Evolutionary conservation across 2,113 vertebrate genomes (phyloP), one percentile per base, ranked within the genome.

Genomic region (Pseudorectes ferrugineus): DNA sequence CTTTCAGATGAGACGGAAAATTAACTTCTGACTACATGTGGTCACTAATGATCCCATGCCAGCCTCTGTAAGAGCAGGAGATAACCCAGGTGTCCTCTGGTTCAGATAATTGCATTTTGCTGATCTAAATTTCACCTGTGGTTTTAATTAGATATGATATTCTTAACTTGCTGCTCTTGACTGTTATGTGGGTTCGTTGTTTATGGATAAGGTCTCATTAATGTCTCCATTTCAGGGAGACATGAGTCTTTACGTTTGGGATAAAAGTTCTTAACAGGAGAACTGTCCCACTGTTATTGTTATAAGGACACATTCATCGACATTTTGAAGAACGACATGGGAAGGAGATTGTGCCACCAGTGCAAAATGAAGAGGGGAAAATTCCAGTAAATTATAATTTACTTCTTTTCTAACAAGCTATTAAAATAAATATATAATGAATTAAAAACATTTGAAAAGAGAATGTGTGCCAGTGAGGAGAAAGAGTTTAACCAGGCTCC

Each of bases 1-100:
- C 38, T 93, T 94, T 90, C 88, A 71, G 68, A 92, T 55, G 72
- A 93, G 74, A 85, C 2, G 4, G 90, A 91, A 96, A 95, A 94
- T 92, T 54, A 93, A 40, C 54, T 82, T 92, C 88, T 92, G 67
- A 71, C 58, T 90, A 74, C 43, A 76, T 79, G 83, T 48, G 73
- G 79, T 42, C 92, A 67, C 57, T 94, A 94, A 94, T 59, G 78
- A 93, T 83, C 63, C 57, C 70, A 40, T 14, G 15, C 48, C 45
- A 71, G 45, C 31, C 35, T 82, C 82, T 80, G 13, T 35, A 87
- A 75, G 76, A 83, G 28, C n/a, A 33, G 35, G 42, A 85, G 14
- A 52, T 55, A 78, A 82, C 48, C 23, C 79, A 66, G 35, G 76
- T 55, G 36, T 79, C 46, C 75, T 88, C 76, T 0, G 1, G 7